Base-by-base conservation (phyloP, 2,113 vertebrate species). In the Speoplatyrhinus poulsoni region DNA sequence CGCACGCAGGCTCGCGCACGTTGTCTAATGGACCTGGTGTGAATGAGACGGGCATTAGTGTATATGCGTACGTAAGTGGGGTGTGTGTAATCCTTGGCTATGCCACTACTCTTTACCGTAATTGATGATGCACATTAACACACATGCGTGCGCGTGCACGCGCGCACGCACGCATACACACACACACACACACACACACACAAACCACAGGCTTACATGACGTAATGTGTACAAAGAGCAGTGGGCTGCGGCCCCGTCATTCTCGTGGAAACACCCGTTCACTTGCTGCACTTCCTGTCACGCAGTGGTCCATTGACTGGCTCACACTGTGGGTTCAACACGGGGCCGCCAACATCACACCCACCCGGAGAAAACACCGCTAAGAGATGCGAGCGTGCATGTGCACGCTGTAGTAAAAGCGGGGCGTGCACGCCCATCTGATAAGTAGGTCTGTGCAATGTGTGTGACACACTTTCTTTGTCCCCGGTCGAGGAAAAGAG, bases 51-150 rank as follows among this genome's bases (percentile, higher is more conserved):
- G 26, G 36, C 60, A 61, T 61, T 47, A 47, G 36, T 67, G 81
- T 75, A 81, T 75, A 81, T 73, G 77, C 61, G 65, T 64, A 63
- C 85, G 84, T 77, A 87, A 80, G 78, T 73, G 47, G 54, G 64
- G 67, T 77, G 63, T 83, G 79, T 80, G 80, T 87, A 81, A 85
- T 88, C 64, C 79, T 84, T 64, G 77, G 77, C 71, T 85, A 72
- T 60, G 53, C 70, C 71, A 72, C 75, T 65, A 74, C 73, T 76
- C 82, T 73, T 78, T 70, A 87, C 82, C 71, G 70, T 73, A 87
- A 83, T 82, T 81, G 87, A 86, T 86, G 82, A 71, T 54, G 16
- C 17, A 41, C 32, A 47, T 64, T 36, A 50, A 17, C 36, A 58
- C 3, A 19, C 54, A 16, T 46, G 16, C 54, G 26, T 13, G n/a